Conservation (phyloP, 2,797 vertebrate species). For the Malacoraja senta region DNA sequence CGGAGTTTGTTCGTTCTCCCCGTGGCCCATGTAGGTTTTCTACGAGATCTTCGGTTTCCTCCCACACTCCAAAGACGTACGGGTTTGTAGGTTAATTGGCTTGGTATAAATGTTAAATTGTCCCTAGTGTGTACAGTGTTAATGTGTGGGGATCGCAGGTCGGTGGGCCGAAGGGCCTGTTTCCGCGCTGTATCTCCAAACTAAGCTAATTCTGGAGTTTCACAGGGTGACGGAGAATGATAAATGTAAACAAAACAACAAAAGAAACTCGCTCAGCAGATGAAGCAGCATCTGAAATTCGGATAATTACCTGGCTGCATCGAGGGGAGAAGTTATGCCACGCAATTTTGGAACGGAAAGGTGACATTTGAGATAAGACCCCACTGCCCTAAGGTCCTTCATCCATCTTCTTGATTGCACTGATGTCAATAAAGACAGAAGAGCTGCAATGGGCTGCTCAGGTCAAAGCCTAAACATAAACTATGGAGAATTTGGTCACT, state of each 20-base stretch:
- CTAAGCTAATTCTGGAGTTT: too few relatives aligned
- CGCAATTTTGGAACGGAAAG: background rate
- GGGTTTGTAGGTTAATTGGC: too few relatives aligned
- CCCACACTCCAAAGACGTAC: too few relatives aligned
- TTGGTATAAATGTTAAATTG: too few relatives aligned
- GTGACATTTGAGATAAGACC: background rate
- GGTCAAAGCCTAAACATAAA: background rate
- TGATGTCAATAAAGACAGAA: background rate
- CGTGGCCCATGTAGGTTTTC: too few relatives aligned
- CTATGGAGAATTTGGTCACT: background rate
- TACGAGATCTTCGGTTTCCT: too few relatives aligned
- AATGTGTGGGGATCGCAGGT: too few relatives aligned
- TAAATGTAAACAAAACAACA: background rate
- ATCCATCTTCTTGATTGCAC: background rate
- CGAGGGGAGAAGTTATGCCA: background rate
- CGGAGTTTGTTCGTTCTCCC: too few relatives aligned
- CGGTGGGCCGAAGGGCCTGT: too few relatives aligned
- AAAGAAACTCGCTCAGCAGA: background rate
- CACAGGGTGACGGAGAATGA: background rate
- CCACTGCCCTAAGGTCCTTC: background rate
- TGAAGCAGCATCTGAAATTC: background rate
- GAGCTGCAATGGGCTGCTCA: background rate
- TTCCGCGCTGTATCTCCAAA: too few relatives aligned
- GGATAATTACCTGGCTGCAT: background rate
- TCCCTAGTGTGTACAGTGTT: too few relatives aligned